Base-by-base conservation (phyloP, 2,113 vertebrate genomes). In the Vidua macroura region DNA sequence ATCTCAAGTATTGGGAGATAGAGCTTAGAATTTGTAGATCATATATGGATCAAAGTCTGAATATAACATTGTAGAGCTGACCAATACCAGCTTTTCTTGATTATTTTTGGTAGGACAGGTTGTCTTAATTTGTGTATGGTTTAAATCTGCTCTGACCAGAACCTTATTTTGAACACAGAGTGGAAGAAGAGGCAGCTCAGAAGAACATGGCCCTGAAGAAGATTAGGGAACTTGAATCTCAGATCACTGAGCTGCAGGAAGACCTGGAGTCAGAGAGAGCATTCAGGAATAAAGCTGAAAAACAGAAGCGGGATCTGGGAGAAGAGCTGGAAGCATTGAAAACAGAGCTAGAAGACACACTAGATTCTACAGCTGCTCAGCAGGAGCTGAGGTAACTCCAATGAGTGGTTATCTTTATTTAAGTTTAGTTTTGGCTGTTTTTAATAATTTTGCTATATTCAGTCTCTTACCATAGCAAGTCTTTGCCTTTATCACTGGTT, bases 251-350 rank as follows among this genome's bases (percentile, higher is more conserved):
- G 52, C 98, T 99, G 62, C 99, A 99, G 96, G 99, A 99, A 92
- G 99, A 99, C 86, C 87, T 99, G 88, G 99, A 99, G 31, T 98
- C 99, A 19, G 99, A 99, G 97, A 97, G 97, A 52, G 98, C 97
- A 28, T 98, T 98, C 11, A 98, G 99, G 17, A 93, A 98, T 86
- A 99, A 99, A 97, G 99, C 99, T 0, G 99, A 99, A 96, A 99
- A 99, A 86, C 98, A 99, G 96, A 99, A 99, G 55, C 96, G 99
- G 58, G 99, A 99, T 95, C 98, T 99, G 21, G 99, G 99, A 37
- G 99, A 99, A 86, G 99, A 99, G 97, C 97, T 99, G 75, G 99
- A 99, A 96, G 99, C 99, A 2, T 94, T 99, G 68, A 99, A 99
- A 96, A 99, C 99, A 0, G 99, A 99, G 96, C 96, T 99, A 70